Evolutionary conservation across 2,113 vertebrate genomes (phyloP).

Genomic region (Podarcis raffonei): DNA sequence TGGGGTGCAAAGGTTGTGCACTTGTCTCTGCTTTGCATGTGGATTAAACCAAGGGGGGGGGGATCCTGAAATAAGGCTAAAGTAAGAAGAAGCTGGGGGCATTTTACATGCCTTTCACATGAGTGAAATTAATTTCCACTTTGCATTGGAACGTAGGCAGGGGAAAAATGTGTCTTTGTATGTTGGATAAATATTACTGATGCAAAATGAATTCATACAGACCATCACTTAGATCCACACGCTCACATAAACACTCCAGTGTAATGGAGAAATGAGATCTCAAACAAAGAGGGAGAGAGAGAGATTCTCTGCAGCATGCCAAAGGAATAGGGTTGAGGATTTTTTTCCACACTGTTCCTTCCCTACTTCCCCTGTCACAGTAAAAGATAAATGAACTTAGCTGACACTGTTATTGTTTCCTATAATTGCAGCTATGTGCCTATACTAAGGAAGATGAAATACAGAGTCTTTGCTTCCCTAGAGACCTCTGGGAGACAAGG

Average conservation of each 20-base stretch:
- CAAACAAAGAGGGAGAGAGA: neutral
- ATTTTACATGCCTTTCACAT: neutral
- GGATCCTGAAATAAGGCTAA: no score
- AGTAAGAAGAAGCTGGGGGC: neutral
- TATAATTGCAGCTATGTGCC: neutral
- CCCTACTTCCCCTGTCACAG: slow-evolving; percentile 7
- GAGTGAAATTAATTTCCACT: neutral
- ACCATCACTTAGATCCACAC: neutral
- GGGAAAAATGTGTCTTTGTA: no score
- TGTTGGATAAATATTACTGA: neutral
- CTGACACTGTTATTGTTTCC: neutral
- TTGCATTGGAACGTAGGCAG: neutral
- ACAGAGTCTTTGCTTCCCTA: neutral
- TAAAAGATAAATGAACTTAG: neutral
- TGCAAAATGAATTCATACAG: neutral
- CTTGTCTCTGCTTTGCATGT: no score
- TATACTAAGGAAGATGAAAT: neutral
- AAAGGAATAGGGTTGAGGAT: neutral
- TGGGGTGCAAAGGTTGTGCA: no score
- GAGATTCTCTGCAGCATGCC: neutral
- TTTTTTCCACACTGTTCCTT: slow-evolving; percentile 3
- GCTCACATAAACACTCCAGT: neutral
- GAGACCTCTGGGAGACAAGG: neutral
- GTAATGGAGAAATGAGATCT: neutral
- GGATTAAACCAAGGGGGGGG: no score